Evolutionary conservation across 2,888 invertebrate genomes (phyloP).

Genomic region (Sesia bembeciformis): DNA sequence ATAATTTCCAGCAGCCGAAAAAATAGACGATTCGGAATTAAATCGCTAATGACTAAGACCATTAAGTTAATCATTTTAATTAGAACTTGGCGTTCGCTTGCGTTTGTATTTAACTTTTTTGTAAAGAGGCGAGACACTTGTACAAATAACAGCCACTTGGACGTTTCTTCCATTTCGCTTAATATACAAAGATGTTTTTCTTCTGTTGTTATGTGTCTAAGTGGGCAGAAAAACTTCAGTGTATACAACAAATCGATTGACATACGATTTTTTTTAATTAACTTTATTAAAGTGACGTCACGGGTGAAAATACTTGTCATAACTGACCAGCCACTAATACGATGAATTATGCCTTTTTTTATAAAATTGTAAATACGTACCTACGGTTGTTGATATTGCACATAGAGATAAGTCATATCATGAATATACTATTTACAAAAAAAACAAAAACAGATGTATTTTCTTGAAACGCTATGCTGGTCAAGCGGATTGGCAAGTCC

Average conservation of each 20-base stretch:
- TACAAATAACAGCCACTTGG: neutral
- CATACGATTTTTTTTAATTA: too few relatives aligned
- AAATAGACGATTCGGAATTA: constrained; percentile 64
- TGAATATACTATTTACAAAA: too few relatives aligned
- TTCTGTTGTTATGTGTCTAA: constrained; percentile 4
- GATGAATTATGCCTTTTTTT: too few relatives aligned
- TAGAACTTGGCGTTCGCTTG: constrained; percentile 61
- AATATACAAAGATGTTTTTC: constrained; percentile 8
- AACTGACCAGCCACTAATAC: too few relatives aligned
- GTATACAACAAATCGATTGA: neutral
- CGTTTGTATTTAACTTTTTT: constrained; percentile 28
- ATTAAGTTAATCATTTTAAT: constrained; percentile 76
- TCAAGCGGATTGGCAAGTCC: too few relatives aligned
- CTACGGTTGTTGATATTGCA: too few relatives aligned
- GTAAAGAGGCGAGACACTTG: neutral
- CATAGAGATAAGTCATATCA: too few relatives aligned
- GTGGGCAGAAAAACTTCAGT: constrained; percentile 3
- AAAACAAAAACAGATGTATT: too few relatives aligned
- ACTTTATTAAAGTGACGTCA: too few relatives aligned
- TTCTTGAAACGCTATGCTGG: too few relatives aligned
- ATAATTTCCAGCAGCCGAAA: constrained; percentile 46
- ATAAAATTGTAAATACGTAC: too few relatives aligned
- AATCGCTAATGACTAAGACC: constrained; percentile 73
- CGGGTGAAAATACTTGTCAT: too few relatives aligned
- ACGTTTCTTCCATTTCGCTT: constrained; percentile 3